Evolutionary conservation across 2,113 vertebrate genomes (phyloP), one percentile per base, ranked within the genome.

Genomic region (Montifringilla adamsi): DNA sequence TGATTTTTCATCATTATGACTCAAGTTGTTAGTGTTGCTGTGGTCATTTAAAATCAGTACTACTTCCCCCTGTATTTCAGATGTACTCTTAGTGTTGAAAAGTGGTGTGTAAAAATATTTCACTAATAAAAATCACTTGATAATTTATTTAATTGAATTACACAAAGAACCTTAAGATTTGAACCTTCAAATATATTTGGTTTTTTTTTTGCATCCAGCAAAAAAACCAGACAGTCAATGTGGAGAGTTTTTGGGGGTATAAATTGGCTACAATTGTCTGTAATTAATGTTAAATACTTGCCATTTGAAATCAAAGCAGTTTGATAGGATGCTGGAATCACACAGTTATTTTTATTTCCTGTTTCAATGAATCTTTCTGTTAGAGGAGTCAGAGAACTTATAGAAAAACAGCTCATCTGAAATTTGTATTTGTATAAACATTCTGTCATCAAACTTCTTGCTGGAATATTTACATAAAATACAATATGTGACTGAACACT

Each of bases 1-100:
- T 0, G 0, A 23, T 56, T 60, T 58, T n/a, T 69, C 47, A 74
- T 66, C 1, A 4, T n/a, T 11, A 2, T 27, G 20, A 31, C 13
- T 21, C 79, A 41, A 74, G 33, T 11, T 63, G 5, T 55, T 47
- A 15, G 6, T 19, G 24, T 68, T 66, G 13, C 13, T 69, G n/a
- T 30, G 13, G 33, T n/a, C 1, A n/a, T 53, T 66, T 53, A 26
- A 77, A 87, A 44, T 13, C 10, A 56, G 31, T 37, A 2, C 9
- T 35, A 3, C 13, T n/a, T 26, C 41, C 20, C 8, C 20, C 7
- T 16, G 3, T 53, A 4, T 72, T 79, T 76, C 8, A 17, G 9
- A 52, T 9, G 22, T 30, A 14, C 15, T 72, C 3, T 20, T 30
- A 43, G 9, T 49, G 28, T 41, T 84, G 18, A 52, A 56, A 37